phyloP scores from a whole-genome alignment of 1,140 invertebrate genomes.

The Ceratina calcarata region DNA sequence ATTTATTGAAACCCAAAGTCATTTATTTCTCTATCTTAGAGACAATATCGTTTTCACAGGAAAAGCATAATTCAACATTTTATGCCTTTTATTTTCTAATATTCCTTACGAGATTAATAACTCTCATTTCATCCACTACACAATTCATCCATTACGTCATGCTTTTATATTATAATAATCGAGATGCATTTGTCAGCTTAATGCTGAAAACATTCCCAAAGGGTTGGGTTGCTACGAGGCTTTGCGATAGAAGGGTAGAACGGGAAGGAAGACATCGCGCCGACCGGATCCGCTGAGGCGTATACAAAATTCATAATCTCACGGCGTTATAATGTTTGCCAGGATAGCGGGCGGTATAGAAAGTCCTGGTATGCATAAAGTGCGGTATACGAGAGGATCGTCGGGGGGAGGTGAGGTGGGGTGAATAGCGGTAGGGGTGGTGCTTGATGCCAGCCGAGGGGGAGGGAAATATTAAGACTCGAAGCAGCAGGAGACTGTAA shows the following conservation, averaged over 20 bases:
- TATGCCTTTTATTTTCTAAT: too few species aligned
- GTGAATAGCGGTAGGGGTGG: too few species aligned
- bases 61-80: too few species aligned
- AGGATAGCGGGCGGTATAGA: conserved; percentile 34
- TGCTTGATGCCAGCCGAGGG: conserved; percentile 21
- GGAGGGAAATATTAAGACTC: conserved; percentile 61
- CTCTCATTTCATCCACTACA: too few species aligned
- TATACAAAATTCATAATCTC: conserved; percentile 77
- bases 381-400: conserved; percentile 48
- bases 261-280: conserved; percentile 1
- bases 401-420: conserved; percentile 14
- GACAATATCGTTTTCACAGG: too few species aligned
- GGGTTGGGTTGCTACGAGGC: neutral
- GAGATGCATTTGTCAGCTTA: neutral
- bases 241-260: too few species aligned
- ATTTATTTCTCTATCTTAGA: too few species aligned
- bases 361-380: conserved; percentile 66
- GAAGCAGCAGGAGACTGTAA: conserved; percentile 62
- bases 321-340: conserved; percentile 73
- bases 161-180: too few species aligned
- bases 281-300: conserved; percentile 61
- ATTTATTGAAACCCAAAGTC: too few species aligned
- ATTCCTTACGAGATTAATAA: too few species aligned
- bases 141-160: too few species aligned
- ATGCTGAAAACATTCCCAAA: neutral